These are phyloP conservation scores for Oophaga sylvatica DNA, from an alignment of 2,797 vertebrate species.

Conservation along the genomic window DNA sequence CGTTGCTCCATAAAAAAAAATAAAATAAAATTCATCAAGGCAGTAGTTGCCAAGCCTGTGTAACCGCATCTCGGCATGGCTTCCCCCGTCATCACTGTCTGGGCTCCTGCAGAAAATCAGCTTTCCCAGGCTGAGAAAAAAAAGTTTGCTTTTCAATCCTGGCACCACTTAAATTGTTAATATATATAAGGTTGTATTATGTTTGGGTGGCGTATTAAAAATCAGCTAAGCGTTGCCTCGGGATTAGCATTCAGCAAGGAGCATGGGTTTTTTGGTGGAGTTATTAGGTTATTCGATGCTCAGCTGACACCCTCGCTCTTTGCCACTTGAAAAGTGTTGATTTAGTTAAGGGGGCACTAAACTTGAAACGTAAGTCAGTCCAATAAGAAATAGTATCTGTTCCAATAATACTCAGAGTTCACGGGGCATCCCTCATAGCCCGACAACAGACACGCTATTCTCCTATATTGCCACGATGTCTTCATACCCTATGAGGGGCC, in stretches of 20 bases:
- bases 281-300: conserved; percentile 55
- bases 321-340: conserved; percentile 24
- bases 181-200: conserved; percentile 58
- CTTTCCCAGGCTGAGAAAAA: conserved; percentile 56
- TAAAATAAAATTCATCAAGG: conserved; percentile 58
- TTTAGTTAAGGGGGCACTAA: conserved; percentile 32
- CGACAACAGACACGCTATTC: not conserved
- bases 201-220: conserved; percentile 55
- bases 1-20: conserved; percentile 55
- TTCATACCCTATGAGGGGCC: not conserved
- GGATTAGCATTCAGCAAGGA: conserved; percentile 44
- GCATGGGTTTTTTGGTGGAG: conserved; percentile 40
- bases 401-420: not conserved
- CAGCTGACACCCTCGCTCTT: conserved; percentile 35
- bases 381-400: conserved; percentile 6
- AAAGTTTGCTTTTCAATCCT: conserved; percentile 48
- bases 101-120: conserved; percentile 55
- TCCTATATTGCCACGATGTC: not conserved
- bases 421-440: not conserved
- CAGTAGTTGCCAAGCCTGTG: conserved; percentile 56
- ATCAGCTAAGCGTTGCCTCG: conserved; percentile 34
- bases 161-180: conserved; percentile 54
- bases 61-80: conserved; percentile 61
- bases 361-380: not conserved
- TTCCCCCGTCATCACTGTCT: conserved; percentile 60